Conservation (phyloP, 1,140 invertebrate species). For the Brachionus paranguensis region DNA sequence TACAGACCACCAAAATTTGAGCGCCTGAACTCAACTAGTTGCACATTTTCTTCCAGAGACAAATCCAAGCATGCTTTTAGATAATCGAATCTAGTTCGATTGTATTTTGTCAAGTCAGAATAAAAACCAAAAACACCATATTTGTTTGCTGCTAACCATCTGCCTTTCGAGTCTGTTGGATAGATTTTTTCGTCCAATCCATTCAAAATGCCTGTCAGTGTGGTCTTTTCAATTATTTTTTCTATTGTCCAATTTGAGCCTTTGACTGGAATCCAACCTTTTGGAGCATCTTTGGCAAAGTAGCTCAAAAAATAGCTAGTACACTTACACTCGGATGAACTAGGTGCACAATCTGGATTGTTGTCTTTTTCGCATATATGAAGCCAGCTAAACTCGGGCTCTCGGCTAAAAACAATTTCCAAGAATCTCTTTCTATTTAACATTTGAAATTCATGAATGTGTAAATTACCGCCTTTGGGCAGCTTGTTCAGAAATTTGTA, state of each 20-base stretch:
- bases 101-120: not conserved
- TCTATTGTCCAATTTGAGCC: slow-evolving; percentile 29
- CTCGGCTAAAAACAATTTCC: not conserved
- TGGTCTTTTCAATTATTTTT: slow-evolving; percentile 9
- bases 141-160: slow-evolving; percentile 12
- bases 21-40: slow-evolving; percentile 20
- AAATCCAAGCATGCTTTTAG: not conserved
- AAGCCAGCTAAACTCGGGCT: not conserved
- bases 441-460: slow-evolving; percentile 20
- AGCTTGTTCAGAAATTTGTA: slow-evolving; percentile 12
- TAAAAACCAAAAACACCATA: not conserved
- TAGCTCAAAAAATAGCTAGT: not conserved
- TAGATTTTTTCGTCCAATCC: not conserved
- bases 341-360: not conserved
- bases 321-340: not conserved
- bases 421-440: slow-evolving; percentile 22
- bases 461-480: slow-evolving; percentile 40
- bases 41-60: slow-evolving; percentile 27
- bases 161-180: slow-evolving; percentile 7
- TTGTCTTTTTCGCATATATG: slow-evolving; percentile 35
- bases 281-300: not conserved
- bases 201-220: slow-evolving; percentile 6
- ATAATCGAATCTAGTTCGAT: slow-evolving; percentile 22
- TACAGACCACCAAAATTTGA: not conserved
- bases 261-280: slow-evolving; percentile 16